Percentiles rank a stretch among this genome's conserved stretches.
These are phyloP conservation scores for rabbit (Oryctolagus cuniculus) DNA, from an alignment of 2,113 vertebrate genomes.

Conservation along the genomic window mOryCun1.1 NC_091438.1:82606501-82607000, in stretches of 20 bases:
- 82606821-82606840: constrained; percentile 79
- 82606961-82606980: constrained; percentile 79
- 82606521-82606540: constrained; percentile 99
- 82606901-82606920: constrained; percentile 76
- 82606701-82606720: constrained; percentile 89
- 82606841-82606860: constrained; percentile 80
- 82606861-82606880: constrained; percentile 82
- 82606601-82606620: constrained; percentile 95
- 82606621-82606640: constrained; percentile 95
- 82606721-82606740: constrained; percentile 92
- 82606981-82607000: constrained; percentile 71
- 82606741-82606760: constrained; percentile 91
- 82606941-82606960: constrained; percentile 79
- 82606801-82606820: constrained; percentile 84
- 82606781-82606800: constrained; percentile 87
- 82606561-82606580: constrained; percentile 99
- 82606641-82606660: constrained; percentile 95
- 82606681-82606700: constrained; percentile 91
- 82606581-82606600: constrained; percentile 99
- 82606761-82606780: constrained; percentile 85
- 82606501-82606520: constrained; percentile 99
- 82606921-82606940: constrained; percentile 79
- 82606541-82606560: constrained; percentile 99
- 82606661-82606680: constrained; percentile 93
- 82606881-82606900: constrained; percentile 71